Evolutionary conservation across 2,797 vertebrate genomes (phyloP).

Genomic region (Phoebastria nigripes): DNA sequence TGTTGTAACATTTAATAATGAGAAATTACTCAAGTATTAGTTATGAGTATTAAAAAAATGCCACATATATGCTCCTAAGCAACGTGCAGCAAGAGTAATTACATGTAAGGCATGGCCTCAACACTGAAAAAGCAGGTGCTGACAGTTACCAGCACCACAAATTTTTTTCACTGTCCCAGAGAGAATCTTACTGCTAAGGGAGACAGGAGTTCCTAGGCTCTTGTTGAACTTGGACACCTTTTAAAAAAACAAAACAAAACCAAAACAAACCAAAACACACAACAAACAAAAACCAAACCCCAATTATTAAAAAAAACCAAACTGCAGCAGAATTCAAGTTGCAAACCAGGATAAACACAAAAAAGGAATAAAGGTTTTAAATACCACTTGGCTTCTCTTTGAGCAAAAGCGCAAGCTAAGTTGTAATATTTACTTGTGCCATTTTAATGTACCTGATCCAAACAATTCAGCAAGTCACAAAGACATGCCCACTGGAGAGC

Average conservation of each 20-base stretch:
- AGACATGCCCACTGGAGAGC: slow-evolving; percentile 97
- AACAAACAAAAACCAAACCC: too few species aligned
- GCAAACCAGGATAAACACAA: not conserved
- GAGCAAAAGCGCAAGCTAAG: not conserved
- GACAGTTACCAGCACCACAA: not conserved
- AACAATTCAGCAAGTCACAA: slow-evolving; percentile 95
- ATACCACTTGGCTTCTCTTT: not conserved
- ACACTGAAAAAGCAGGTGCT: not conserved
- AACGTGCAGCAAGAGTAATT: not conserved
- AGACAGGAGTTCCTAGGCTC: not conserved
- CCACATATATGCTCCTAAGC: not conserved
- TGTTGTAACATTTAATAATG: not conserved
- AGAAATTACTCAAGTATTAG: not conserved
- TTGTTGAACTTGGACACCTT: not conserved
- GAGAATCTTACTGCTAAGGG: not conserved
- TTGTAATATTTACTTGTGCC: not conserved
- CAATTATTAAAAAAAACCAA: not conserved
- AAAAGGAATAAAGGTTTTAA: not conserved
- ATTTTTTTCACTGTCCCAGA: not conserved
- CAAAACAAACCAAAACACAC: too few species aligned
- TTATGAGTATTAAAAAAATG: not conserved
- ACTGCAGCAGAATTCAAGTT: not conserved
- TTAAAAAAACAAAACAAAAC: too few species aligned
- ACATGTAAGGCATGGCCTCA: not conserved
- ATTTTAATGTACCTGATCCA: slow-evolving; percentile 87